Evolutionary conservation across 2,113 vertebrate species (phyloP).

Genomic region (Lophotis ruficrista): DNA sequence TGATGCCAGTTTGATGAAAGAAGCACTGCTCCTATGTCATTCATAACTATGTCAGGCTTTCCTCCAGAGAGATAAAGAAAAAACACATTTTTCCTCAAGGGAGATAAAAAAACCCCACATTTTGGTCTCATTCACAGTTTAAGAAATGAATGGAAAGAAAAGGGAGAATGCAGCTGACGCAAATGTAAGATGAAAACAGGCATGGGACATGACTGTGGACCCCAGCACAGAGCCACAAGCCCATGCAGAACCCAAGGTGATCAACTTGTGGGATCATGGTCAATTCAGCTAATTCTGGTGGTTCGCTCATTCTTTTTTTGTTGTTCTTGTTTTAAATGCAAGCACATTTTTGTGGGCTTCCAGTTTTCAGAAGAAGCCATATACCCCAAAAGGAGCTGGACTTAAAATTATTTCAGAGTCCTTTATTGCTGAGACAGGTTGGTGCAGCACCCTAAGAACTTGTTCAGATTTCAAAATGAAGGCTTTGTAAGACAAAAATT

Average conservation of each 20-base stretch:
- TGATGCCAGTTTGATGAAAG: neutral
- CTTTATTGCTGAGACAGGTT: neutral
- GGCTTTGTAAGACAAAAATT: neutral
- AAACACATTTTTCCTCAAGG: neutral
- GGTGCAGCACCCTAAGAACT: neutral
- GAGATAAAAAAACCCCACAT: neutral
- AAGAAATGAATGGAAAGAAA: conserved; percentile 19
- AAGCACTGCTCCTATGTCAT: neutral
- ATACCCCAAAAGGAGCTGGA: neutral
- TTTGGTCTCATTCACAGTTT: conserved; percentile 15
- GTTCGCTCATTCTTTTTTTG: neutral
- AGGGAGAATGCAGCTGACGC: neutral
- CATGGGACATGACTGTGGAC: neutral
- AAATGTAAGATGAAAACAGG: neutral
- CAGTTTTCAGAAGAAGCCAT: neutral
- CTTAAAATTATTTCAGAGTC: neutral
- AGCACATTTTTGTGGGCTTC: neutral
- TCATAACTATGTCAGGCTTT: conserved; percentile 24
- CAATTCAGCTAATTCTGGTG: neutral
- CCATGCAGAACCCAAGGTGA: neutral
- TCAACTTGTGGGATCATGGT: neutral
- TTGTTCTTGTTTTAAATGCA: neutral
- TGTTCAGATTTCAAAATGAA: neutral
- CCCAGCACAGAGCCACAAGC: neutral
- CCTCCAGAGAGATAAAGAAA: neutral